Base-by-base conservation (phyloP, 2,888 invertebrate genomes). In the Calameuta pallipes region DNA sequence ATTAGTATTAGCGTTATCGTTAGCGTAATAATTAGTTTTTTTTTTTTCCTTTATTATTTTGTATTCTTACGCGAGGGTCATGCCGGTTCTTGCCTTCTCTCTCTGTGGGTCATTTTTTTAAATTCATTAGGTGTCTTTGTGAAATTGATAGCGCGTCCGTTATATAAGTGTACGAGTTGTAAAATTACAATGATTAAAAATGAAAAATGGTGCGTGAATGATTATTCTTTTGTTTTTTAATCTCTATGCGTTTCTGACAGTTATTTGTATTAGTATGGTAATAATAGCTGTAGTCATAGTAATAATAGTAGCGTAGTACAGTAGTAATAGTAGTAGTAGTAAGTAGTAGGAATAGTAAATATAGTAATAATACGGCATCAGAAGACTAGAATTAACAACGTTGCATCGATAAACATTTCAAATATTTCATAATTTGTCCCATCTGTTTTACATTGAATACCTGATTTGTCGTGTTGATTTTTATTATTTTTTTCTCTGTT, bases 381-480 rank as follows among this genome's bases (percentile, higher is more conserved):
- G 82, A 81, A 82, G 84, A 83, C 80, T 83, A 82, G 80, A 83
- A 80, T 82, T 82, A 87, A 86, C 85, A 86, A 87, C 84, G 82
- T 86, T 85, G 84, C 83, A 85, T 85, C 81, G 84, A 87, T 87
- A 85, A 88, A 88, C 81, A 85, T 87, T 82, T 87, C 81, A 86
- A 85, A 85, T 84, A 83, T 84, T 82, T 84, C 85, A 85, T 83
- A 84, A 84, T 82, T 84, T 83, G 79, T 83, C 80, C 79, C 80
- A 69, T 81, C 68, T 71, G 34, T 71, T 34, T 31, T 34, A 31
- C 73, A 37, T 71, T 33, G 69, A 75, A 23, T 73, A 75, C 74
- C 78, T 79, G 82, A 81, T 81, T 76, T 75, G 81, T 77, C 75
- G 76, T 80, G 75, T 56, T 75, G 36, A 69, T 78, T 80, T 75